These are phyloP conservation scores for Montipora capitata DNA, from an alignment of 92 coral and sea anemone genomes.

Conservation along the genomic window DNA sequence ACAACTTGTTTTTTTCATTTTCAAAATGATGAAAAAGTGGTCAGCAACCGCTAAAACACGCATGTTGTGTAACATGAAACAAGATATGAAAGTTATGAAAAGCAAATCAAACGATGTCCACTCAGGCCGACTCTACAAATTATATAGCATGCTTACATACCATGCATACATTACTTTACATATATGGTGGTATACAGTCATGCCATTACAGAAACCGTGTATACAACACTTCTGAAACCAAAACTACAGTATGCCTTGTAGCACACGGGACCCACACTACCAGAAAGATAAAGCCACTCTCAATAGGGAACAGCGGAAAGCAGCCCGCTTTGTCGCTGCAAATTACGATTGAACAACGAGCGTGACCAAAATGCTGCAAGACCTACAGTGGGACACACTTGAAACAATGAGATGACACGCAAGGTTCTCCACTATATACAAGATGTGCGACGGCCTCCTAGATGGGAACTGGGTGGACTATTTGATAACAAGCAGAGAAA, in stretches of 20 bases:
- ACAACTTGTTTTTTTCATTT: too few species aligned
- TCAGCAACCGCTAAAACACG: too few species aligned
- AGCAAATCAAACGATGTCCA: too few species aligned
- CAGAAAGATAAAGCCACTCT: conserved; percentile 43
- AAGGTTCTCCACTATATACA: conserved; percentile 23
- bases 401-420: too few species aligned
- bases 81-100: too few species aligned
- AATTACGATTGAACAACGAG: conserved; percentile 55
- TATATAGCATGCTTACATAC: too few species aligned
- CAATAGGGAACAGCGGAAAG: conserved; percentile 31
- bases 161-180: too few species aligned
- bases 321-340: conserved; percentile 40
- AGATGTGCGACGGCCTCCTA: conserved; percentile 34
- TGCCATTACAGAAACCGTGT: not conserved
- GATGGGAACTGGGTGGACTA: not conserved
- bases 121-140: too few species aligned
- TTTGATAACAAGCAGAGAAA: not conserved
- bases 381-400: not conserved
- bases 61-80: too few species aligned
- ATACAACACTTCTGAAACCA: conserved; percentile 11
- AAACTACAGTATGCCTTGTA: not conserved
- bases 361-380: conserved; percentile 46
- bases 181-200: too few species aligned
- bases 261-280: conserved; percentile 48
- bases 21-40: too few species aligned